phyloP scores from a whole-genome alignment of 2,113 vertebrate species.

The Phaetusa simplex region DNA sequence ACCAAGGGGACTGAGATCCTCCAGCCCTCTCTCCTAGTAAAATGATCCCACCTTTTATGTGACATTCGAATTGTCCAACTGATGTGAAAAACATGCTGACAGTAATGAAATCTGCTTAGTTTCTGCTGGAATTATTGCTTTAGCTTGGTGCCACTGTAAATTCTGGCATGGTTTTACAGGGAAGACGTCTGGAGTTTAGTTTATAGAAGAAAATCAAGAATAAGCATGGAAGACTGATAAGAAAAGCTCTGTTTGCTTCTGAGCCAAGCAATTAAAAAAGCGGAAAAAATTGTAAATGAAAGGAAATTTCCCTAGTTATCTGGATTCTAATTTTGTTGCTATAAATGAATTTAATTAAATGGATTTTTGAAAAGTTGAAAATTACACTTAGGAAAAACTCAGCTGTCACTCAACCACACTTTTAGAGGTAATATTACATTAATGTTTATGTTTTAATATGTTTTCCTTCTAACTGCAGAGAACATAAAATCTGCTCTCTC shows the following conservation, averaged over 20 bases:
- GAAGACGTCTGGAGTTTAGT: slow-evolving; percentile 33
- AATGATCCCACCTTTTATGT: slow-evolving; percentile 11
- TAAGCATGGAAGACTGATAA: slow-evolving; percentile 36
- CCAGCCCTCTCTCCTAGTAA: not conserved
- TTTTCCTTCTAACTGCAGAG: not conserved
- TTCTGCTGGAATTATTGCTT: slow-evolving; percentile 37
- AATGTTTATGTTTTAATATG: not conserved
- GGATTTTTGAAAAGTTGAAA: not conserved
- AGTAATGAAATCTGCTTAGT: slow-evolving; percentile 17
- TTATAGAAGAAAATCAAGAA: slow-evolving; percentile 54
- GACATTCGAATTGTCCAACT: not conserved
- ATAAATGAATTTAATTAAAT: not conserved
- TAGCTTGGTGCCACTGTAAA: slow-evolving; percentile 42
- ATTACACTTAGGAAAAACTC: not conserved
- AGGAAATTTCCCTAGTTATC: not conserved
- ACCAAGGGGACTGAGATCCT: not conserved
- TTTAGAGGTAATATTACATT: not conserved
- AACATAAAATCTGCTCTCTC: not conserved
- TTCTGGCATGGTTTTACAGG: slow-evolving; percentile 23
- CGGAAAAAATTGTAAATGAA: not conserved
- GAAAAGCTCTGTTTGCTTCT: not conserved
- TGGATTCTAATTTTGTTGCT: not conserved
- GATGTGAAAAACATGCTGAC: slow-evolving; percentile 61
- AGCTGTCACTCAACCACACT: not conserved
- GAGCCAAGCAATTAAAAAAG: slow-evolving; percentile 29